These are phyloP conservation scores for Thyatira batis DNA, from an alignment of 2,888 invertebrate species.

Conservation along the genomic window DNA sequence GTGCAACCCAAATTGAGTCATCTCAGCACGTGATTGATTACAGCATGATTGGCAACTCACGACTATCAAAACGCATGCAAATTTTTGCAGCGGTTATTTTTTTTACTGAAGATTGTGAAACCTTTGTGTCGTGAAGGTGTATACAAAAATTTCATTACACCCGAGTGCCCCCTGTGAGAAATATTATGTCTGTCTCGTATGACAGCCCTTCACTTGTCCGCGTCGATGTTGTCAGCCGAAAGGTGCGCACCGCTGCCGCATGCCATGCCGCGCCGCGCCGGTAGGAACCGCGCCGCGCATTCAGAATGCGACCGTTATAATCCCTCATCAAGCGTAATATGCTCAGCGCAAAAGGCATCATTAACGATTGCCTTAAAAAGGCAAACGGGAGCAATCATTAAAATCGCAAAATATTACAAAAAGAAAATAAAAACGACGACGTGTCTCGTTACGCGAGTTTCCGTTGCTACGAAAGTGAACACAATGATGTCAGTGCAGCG, in stretches of 20 bases:
- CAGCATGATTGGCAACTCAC: conserved; percentile 68
- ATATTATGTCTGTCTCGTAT: conserved; percentile 62
- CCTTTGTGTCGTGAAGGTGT: conserved; percentile 46
- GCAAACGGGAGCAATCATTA: conserved; percentile 78
- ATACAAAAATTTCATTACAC: conserved; percentile 64
- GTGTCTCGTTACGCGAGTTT: conserved; percentile 76
- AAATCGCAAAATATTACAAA: conserved; percentile 75
- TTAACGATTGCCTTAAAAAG: conserved; percentile 80
- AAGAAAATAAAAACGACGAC: conserved; percentile 68
- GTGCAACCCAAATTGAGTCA: conserved; percentile 74
- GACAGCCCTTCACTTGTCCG: conserved; percentile 76
- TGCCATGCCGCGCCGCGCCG: conserved; percentile 17
- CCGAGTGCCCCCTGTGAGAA: conserved; percentile 66
- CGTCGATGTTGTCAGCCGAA: conserved; percentile 43
- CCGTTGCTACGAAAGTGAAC: conserved; percentile 79
- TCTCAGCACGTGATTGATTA: conserved; percentile 77
- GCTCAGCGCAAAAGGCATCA: conserved; percentile 77
- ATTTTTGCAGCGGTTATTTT: conserved; percentile 54
- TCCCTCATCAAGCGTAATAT: conserved; percentile 73
- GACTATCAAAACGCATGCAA: conserved; percentile 64
- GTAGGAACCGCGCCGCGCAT: conserved; percentile 47
- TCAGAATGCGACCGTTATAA: conserved; percentile 72
- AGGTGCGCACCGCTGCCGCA: conserved; percentile 34
- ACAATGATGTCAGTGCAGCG: conserved; percentile 71
- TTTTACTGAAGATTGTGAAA: conserved; percentile 42